A percentile compares a stretch with the other conserved stretches of the same genome.
phyloP scores from a whole-genome alignment of 2,797 vertebrate species.

The Notolabrus celidotus region DNA sequence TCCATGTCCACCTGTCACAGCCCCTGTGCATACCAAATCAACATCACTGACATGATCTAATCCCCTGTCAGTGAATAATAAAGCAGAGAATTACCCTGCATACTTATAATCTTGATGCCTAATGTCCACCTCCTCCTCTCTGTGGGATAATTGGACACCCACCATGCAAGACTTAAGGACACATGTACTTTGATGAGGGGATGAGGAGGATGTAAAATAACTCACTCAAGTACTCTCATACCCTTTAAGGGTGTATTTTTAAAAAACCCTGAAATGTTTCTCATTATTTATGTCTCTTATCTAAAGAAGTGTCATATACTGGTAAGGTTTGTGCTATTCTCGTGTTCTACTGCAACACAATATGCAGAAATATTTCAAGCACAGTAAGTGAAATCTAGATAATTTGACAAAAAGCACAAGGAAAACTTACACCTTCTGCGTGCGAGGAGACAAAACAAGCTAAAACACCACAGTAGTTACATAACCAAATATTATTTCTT shows the following conservation, averaged over 20 bases:
- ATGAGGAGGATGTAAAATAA: conserved; percentile 29
- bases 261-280: too few relatives aligned
- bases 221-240: neutral
- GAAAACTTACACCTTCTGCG: conserved; percentile 17
- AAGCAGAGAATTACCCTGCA: conserved; percentile 33
- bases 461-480: conserved; percentile 49
- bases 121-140: conserved; percentile 44
- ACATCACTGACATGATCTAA: conserved; percentile 32
- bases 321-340: neutral
- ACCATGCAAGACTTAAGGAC: conserved; percentile 39
- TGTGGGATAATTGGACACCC: conserved; percentile 55
- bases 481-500: conserved; percentile 44
- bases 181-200: conserved; percentile 30
- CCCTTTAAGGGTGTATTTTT: neutral
- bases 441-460: conserved; percentile 7
- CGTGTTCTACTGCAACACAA: neutral
- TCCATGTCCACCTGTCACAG: conserved; percentile 20
- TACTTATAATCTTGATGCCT: conserved; percentile 37
- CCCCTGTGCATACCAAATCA: conserved; percentile 33
- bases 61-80: conserved; percentile 26
- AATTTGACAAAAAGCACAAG: conserved; percentile 26
- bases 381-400: neutral
- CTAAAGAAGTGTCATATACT: neutral
- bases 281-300: neutral
- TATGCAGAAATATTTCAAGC: conserved; percentile 9